These are phyloP conservation scores for Babylonia areolata DNA, from an alignment of 1,140 invertebrate genomes.

Conservation along the genomic window DNA sequence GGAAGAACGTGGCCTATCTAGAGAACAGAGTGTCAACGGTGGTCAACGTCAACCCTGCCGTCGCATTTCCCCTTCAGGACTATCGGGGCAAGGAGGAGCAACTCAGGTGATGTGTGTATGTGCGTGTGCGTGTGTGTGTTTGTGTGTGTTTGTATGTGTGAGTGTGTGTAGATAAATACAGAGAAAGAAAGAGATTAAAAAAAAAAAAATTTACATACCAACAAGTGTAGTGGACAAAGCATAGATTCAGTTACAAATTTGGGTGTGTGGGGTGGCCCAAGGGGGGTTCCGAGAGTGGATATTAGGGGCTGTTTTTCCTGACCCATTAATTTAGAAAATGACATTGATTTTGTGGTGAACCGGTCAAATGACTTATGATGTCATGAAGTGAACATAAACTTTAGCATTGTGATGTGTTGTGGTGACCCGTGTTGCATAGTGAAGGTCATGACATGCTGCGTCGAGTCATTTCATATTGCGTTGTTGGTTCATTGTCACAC, in stretches of 20 bases:
- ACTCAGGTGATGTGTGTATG: slow-evolving; percentile 54
- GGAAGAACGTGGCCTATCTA: slow-evolving; percentile 97
- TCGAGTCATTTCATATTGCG: not conserved
- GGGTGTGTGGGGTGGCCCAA: too few relatives aligned
- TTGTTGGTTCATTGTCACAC: not conserved
- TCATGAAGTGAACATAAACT: not conserved
- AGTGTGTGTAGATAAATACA: too few relatives aligned
- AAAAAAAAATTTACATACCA: too few relatives aligned
- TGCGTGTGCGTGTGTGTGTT: too few relatives aligned
- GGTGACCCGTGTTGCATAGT: too few relatives aligned
- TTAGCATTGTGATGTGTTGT: not conserved
- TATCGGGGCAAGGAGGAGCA: slow-evolving; percentile 80
- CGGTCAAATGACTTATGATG: too few relatives aligned
- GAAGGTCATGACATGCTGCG: too few relatives aligned
- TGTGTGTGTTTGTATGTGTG: too few relatives aligned
- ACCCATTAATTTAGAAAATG: not conserved
- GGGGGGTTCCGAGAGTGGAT: not conserved
- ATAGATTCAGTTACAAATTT: not conserved
- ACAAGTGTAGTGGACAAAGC: too few relatives aligned
- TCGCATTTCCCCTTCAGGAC: slow-evolving; percentile 89
- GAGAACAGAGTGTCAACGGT: slow-evolving; percentile 90
- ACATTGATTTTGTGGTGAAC: not conserved
- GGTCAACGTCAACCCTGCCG: slow-evolving; percentile 96
- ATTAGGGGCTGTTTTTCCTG: too few relatives aligned
- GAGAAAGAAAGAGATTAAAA: too few relatives aligned